Evolutionary conservation across 1,140 invertebrate genomes (phyloP), one percentile per base, ranked within the genome.

Genomic region (Penaeus chinensis): DNA sequence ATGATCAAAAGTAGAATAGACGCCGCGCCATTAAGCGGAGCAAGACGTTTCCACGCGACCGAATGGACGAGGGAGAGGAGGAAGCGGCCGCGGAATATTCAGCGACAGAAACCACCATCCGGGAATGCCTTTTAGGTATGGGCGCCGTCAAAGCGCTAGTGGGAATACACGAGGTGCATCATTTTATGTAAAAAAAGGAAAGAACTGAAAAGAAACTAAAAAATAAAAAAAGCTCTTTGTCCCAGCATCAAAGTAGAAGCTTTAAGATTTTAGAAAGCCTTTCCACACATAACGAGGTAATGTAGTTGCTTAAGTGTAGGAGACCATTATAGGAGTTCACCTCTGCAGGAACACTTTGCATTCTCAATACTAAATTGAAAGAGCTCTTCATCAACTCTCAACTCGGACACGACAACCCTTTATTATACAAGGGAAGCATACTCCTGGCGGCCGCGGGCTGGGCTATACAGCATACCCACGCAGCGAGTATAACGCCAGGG

Each of bases 231-330:
- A 60, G 69, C 20, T 60, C 65, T 54, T 42, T 42, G 24, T 60
- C 80, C 79, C 47, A 76, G 85, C 85, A 87, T 87, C 85, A 87
- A 87, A 87, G 85, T 87, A 60, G 80, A 76, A 87, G 80, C 47
- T 63, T 76, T 87, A 87, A 87, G 85, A 87, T 87, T 82, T 61
- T 69, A 82, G 80, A 82, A 82, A 82, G 71, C 71, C 71, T 37
- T 74, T 74, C 71, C 79, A 54, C 85, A 76, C 82, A 76, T 63
- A 78, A n/a, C 79, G 66, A 87, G 85, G 85, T 87, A 82, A 87
- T 87, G 85, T 82, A 76, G 85, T 82, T 82, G 47, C 85, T 87
- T 87, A 87, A 87, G 85, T 87, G 85, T 87, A 54, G 79, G 37
- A 69, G 69, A 74, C 79, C 81, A 87, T 87, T 82, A 82, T 87